Evolutionary conservation across 2,888 invertebrate genomes (phyloP), one percentile per base, ranked within the genome.

Genomic region (Nomada fabriciana): DNA sequence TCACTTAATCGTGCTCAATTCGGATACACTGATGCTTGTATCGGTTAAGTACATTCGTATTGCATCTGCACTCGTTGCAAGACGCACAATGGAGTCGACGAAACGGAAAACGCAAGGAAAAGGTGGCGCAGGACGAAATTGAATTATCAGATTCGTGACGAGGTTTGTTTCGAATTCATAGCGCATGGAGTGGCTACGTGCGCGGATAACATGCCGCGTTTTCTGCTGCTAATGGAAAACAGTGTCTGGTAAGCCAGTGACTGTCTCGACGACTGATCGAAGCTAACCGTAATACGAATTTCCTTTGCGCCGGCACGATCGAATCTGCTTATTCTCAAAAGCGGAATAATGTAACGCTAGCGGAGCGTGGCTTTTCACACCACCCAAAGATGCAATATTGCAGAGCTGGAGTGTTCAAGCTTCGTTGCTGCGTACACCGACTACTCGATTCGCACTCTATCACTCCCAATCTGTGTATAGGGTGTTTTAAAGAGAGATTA

Each of bases 231-330:
- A 84, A 84, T 84, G 75, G 85, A 74, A 76, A 82, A 77, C 86
- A 67, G 29, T 80, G 78, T 82, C 81, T 78, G 81, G 70, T 76
- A 80, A 36, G 80, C 69, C 81, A 86, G 83, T 83, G 82, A 76
- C 76, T 73, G 77, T 80, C 80, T 84, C 86, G 63, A 67, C 70
- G 71, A 63, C 59, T 79, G 87, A 87, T 85, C 81, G 74, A 71
- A 73, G 72, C 61, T 57, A 11, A 75, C 53, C 76, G 75, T 89
- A 89, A 89, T 89, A 81, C 85, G 86, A 89, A 86, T 87, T 89
- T 87, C 85, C 87, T 89, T 89, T 89, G 89, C 89, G 71, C 55
- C 70, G 82, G 80, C 88, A 89, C 88, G 89, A 89, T 83, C 89
- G 84, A 88, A 86, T 82, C 86, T 85, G 85, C 82, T 88, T 86